Percentiles rank a stretch among this genome's conserved stretches.
Conservation (phyloP, 1,140 invertebrate species). For the Helicoverpa zea region DNA sequence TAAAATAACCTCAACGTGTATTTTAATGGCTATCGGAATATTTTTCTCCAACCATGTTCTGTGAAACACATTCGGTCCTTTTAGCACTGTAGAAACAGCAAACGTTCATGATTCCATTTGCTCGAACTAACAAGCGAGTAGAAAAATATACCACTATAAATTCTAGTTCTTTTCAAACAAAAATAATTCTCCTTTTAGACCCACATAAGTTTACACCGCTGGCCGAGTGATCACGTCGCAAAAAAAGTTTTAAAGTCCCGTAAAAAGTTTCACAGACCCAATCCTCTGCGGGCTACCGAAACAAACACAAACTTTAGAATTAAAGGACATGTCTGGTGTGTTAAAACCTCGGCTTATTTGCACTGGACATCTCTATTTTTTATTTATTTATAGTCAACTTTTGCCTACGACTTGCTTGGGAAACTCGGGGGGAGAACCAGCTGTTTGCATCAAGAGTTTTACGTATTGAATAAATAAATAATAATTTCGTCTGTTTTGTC, state of each 20-base stretch:
- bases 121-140: background rate
- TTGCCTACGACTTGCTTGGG: background rate
- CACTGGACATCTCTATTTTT: slow-evolving; percentile 19
- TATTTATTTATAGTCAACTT: slow-evolving; percentile 31
- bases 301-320: slow-evolving; percentile 48
- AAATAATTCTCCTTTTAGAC: slow-evolving; percentile 39
- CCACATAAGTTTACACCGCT: slow-evolving; percentile 41
- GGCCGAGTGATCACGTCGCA: slow-evolving; percentile 44
- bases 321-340: slow-evolving; percentile 34
- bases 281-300: slow-evolving; percentile 44
- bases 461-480: background rate
- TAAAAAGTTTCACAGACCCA: slow-evolving; percentile 42
- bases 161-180: slow-evolving; percentile 24
- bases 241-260: slow-evolving; percentile 43
- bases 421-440: background rate
- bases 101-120: background rate
- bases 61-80: background rate
- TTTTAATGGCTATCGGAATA: no score
- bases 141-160: slow-evolving; percentile 16
- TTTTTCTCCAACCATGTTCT: background rate
- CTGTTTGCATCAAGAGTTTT: background rate
- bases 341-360: slow-evolving; percentile 39
- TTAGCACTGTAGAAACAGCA: background rate
- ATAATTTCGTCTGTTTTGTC: no score
- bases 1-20: no score